Percentiles rank a stretch among this genome's conserved stretches.
Conservation (phyloP, 2,113 vertebrate species). For the Peromyscus polionotus region DNA sequence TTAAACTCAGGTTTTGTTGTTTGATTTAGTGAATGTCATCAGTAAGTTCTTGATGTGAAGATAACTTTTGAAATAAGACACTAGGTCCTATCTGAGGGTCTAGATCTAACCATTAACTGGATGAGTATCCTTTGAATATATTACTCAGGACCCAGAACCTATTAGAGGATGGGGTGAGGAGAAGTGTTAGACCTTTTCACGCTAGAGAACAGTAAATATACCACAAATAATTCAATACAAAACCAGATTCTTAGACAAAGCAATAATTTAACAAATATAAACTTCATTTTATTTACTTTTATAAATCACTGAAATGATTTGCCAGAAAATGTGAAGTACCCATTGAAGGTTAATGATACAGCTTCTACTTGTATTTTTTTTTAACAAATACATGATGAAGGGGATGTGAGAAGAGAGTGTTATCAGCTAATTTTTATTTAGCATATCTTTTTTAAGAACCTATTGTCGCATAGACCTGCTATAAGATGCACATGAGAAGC, state of each 20-base stretch:
- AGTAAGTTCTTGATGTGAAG: neutral
- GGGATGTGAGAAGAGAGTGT: neutral
- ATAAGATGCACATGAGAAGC: neutral
- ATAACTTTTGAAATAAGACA: neutral
- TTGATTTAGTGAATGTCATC: neutral
- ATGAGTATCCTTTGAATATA: neutral
- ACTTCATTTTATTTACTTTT: neutral
- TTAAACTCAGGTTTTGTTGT: neutral
- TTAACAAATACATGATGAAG: no score
- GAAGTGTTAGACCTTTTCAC: neutral
- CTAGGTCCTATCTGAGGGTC: neutral
- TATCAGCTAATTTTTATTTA: neutral
- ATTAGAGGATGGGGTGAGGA: accelerated
- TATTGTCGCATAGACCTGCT: neutral
- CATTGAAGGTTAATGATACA: neutral
- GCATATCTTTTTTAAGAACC: neutral
- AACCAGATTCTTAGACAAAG: neutral
- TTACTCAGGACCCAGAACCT: neutral
- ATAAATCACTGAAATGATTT: neutral
- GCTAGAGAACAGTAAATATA: neutral
- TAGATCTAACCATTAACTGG: neutral
- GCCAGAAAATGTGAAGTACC: neutral
- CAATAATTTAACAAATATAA: neutral
- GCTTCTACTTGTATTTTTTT: no score
- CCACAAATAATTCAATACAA: neutral